Evolutionary conservation across 2,113 vertebrate species (phyloP), one percentile per base, ranked within the genome.

Genomic region (Antigone vipio): DNA sequence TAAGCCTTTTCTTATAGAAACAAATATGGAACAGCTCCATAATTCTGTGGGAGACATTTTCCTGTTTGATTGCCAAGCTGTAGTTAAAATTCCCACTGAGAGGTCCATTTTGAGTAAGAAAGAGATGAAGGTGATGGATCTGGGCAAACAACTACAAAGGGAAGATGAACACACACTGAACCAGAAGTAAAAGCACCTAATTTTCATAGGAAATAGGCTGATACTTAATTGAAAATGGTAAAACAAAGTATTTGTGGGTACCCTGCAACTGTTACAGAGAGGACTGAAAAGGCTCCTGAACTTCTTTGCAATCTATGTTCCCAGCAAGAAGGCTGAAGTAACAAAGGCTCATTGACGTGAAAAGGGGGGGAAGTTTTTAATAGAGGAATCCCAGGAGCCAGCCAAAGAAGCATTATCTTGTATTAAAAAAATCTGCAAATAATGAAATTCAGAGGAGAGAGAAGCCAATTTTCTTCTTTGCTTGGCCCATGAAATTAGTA

Each of bases 351-450:
- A 96, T 91, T 97, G 93, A 97, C 93, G 89, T 88, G 94, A 94
- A 89, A 92, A 89, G 77, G 78, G 76, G 94, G 93, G 95, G 95
- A 97, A 97, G 91, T 94, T 92, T 96, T 97, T 97, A 95, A 96
- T 94, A 94, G 94, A 95, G 52, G 93, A 92, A 89, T 97, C 91
- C 81, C 90, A 94, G 89, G 86, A 96, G 91, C 84, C 86, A 89
- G 94, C 95, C 93, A 96, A 93, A 92, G 83, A 34, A 92, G 93
- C 79, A 96, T 97, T 96, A 96, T 97, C 92, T 93, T 95, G 86
- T 87, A 93, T 96, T 96, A 16, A 93, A 97, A 97, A 97, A 96
- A 96, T 95, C 95, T 96, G 94, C 80, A 95, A 97, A 96, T 97
- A 96, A 97, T 97, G 94, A 95, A 95, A 97, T 95, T 97, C 87